Evolutionary conservation across 2,113 vertebrate species (phyloP).

Genomic region (Platycercus adscitus): DNA sequence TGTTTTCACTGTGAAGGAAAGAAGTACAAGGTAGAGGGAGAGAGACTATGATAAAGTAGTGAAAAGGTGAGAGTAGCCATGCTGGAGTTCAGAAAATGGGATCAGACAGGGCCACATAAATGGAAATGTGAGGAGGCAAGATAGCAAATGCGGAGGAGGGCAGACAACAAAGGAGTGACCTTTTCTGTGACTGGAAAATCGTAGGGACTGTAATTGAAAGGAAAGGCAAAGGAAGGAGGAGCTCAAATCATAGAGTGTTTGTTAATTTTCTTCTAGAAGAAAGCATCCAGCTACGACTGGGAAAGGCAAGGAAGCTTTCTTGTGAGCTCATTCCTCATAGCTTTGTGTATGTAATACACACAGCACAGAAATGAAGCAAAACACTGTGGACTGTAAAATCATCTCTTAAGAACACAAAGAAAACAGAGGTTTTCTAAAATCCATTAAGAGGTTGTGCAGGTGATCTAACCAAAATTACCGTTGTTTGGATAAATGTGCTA

Average conservation of each 20-base stretch:
- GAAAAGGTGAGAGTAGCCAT: background rate
- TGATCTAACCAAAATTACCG: background rate
- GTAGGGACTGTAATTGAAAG: background rate
- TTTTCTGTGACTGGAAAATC: background rate
- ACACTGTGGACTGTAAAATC: background rate
- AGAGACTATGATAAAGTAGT: background rate
- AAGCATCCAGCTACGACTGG: background rate
- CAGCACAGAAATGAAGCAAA: background rate
- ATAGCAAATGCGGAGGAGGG: background rate
- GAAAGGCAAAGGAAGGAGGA: background rate
- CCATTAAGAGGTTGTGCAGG: background rate
- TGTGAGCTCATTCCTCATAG: background rate
- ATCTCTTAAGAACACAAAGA: background rate
- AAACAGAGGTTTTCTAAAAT: background rate
- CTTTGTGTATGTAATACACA: background rate
- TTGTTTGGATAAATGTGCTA: background rate
- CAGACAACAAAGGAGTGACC: background rate
- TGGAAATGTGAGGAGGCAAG: background rate
- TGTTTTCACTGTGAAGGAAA: background rate
- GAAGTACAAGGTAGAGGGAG: background rate
- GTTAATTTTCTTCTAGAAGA: background rate
- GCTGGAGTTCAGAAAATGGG: background rate
- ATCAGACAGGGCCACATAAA: background rate
- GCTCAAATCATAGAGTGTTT: background rate
- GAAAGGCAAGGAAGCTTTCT: background rate